Conservation (phyloP, 64 coral and sea anemone species). For the Anthopleura sola region DNA sequence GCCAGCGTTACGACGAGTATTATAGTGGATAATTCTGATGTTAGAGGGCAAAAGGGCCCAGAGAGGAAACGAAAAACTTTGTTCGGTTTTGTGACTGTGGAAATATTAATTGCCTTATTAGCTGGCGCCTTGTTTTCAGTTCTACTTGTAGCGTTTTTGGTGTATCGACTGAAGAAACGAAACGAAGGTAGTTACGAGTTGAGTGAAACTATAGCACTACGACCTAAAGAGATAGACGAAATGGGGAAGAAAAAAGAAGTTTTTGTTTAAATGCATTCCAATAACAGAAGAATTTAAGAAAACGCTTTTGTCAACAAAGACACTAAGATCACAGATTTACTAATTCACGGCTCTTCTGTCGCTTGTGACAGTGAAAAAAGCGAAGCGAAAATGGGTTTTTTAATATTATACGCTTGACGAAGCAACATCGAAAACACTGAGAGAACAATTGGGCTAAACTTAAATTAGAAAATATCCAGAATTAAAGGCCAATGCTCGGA, state of each 20-base stretch:
- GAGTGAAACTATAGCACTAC: constrained; percentile 61
- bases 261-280: constrained; percentile 49
- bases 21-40: background rate
- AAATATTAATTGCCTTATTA: constrained; percentile 78
- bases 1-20: background rate
- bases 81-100: constrained; percentile 81
- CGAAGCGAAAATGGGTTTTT: background rate
- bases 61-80: constrained; percentile 40
- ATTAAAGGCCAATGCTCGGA: background rate
- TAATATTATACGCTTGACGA: background rate
- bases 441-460: background rate
- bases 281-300: background rate
- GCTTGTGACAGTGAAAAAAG: background rate
- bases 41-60: background rate
- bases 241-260: constrained; percentile 81
- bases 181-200: constrained; percentile 85
- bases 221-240: constrained; percentile 48
- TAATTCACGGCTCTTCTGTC: background rate
- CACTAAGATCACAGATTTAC: background rate
- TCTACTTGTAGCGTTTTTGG: constrained; percentile 66
- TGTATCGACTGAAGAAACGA: constrained; percentile 87
- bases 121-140: constrained; percentile 73
- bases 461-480: background rate
- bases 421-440: background rate
- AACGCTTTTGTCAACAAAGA: background rate